Evolutionary conservation across 2,888 invertebrate genomes (phyloP).

Genomic region (Merodon equestris): DNA sequence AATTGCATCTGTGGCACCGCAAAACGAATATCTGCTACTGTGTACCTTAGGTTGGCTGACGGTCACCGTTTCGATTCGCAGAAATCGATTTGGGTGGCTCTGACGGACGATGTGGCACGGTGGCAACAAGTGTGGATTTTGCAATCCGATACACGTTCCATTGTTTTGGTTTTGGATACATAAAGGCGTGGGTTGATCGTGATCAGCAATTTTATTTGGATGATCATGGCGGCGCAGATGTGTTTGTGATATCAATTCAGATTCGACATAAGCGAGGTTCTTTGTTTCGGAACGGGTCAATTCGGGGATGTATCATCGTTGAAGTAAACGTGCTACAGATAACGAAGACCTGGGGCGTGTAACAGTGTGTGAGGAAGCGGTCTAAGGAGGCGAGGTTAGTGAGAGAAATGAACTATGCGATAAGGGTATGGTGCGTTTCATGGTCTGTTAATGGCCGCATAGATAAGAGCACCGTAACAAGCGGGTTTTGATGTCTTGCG

Average conservation of each 20-base stretch:
- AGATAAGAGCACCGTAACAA: constrained; percentile 44
- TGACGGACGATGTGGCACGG: not conserved
- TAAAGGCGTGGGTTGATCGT: constrained; percentile 18
- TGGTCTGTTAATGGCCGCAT: constrained; percentile 9
- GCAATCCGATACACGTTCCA: constrained; percentile 50
- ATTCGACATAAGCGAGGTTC: constrained; percentile 6
- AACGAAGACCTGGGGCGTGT: constrained; percentile 39
- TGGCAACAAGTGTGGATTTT: constrained; percentile 11
- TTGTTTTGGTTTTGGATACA: constrained; percentile 3
- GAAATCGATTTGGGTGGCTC: constrained; percentile 47
- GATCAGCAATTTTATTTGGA: constrained; percentile 36
- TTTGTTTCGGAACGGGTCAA: constrained; percentile 19
- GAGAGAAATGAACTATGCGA: constrained; percentile 29
- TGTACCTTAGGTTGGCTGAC: constrained; percentile 43
- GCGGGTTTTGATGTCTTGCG: constrained; percentile 21
- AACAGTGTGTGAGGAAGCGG: too few relatives aligned
- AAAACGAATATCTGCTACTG: constrained; percentile 8
- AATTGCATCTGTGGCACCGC: constrained; percentile 26
- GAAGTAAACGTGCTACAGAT: constrained; percentile 44
- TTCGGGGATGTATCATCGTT: not conserved
- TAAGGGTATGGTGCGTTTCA: constrained; percentile 31
- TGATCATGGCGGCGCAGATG: constrained; percentile 1
- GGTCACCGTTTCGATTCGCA: constrained; percentile 43
- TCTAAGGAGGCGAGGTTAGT: too few relatives aligned
- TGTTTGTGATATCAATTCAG: constrained; percentile 6